Percentiles rank a stretch among this genome's conserved stretches.
phyloP scores from a whole-genome alignment of 1,140 invertebrate genomes.

The Ceratitis capitata region DNA sequence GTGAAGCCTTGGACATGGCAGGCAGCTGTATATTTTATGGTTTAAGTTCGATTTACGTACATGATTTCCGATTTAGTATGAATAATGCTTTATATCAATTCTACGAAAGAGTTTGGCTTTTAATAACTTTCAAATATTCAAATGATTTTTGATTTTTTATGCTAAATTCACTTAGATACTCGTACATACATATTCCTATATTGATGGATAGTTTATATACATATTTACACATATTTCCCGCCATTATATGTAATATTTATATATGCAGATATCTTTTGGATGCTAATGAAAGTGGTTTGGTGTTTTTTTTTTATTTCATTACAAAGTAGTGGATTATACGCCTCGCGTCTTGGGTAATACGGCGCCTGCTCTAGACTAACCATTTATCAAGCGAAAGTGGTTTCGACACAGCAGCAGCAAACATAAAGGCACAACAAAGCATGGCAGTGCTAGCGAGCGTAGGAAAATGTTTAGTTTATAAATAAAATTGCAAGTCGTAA shows the following conservation, averaged over 20 bases:
- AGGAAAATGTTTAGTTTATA: slow-evolving; percentile 1
- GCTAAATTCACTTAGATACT: neutral
- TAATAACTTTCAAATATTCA: no score
- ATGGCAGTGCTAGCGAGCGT: no score
- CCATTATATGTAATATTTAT: neutral
- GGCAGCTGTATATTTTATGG: no score
- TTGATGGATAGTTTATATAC: neutral
- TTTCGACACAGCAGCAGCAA: neutral
- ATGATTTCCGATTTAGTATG: no score
- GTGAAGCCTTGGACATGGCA: no score
- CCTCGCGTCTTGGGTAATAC: neutral
- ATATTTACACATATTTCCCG: neutral
- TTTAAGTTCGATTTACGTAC: no score
- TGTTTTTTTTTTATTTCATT: neutral
- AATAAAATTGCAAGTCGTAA: slow-evolving; percentile 18
- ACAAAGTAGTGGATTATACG: no score
- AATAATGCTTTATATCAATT: no score
- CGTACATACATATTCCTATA: neutral
- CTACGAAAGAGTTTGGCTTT: no score
- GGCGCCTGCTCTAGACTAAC: neutral
- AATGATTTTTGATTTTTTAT: no score
- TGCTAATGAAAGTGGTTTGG: slow-evolving; percentile 21
- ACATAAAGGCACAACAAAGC: neutral
- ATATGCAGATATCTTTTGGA: neutral
- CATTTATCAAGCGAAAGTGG: slow-evolving; percentile 17